These are phyloP conservation scores for Tiliacea aurago DNA, from an alignment of 2,888 invertebrate genomes.

Conservation along the genomic window DNA sequence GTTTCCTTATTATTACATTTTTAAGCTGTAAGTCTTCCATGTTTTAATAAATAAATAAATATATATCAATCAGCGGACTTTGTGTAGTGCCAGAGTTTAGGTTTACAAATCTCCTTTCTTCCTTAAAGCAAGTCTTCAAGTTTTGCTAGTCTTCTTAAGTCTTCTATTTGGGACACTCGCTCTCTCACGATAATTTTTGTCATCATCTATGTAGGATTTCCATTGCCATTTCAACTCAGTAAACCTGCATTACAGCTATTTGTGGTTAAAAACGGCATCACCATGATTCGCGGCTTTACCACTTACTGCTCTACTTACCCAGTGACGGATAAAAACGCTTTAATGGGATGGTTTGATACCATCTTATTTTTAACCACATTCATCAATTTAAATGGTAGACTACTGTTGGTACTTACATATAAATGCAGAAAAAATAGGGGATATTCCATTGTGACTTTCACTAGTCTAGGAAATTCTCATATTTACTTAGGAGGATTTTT, in stretches of 20 bases:
- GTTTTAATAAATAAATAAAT: not conserved
- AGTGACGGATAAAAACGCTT: constrained; percentile 52
- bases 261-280: constrained; percentile 58
- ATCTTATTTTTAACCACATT: constrained; percentile 26
- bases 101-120: not conserved
- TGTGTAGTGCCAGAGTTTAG: not conserved
- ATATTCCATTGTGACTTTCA: not conserved
- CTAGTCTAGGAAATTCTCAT: not conserved
- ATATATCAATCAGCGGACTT: not conserved
- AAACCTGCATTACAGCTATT: constrained; percentile 53
- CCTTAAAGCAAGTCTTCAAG: not conserved
- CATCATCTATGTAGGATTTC: constrained; percentile 26
- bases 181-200: constrained; percentile 5
- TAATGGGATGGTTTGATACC: constrained; percentile 35
- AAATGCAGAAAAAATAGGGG: not conserved
- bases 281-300: constrained; percentile 57
- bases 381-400: not conserved
- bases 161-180: not conserved
- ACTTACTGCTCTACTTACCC: constrained; percentile 55
- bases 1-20: no score
- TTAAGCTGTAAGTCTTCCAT: no score
- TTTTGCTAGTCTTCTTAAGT: not conserved
- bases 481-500: not conserved
- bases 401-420: not conserved
- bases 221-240: constrained; percentile 23